Evolutionary conservation across 37 sponge, comb jelly and placozoan genomes (phyloP).

Genomic region (Ephydatia muelleri): DNA sequence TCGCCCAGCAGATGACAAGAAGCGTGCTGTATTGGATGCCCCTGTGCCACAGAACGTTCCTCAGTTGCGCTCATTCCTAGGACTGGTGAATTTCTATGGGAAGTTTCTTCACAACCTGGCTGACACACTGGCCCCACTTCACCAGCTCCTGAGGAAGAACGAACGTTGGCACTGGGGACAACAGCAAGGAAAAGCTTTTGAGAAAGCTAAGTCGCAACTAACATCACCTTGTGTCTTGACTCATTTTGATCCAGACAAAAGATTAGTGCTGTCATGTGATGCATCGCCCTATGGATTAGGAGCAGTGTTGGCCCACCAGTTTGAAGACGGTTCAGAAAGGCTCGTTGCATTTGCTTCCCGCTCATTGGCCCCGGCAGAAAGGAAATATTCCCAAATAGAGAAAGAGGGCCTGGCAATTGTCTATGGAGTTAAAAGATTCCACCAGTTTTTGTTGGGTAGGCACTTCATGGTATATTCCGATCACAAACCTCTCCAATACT

Average conservation of each 20-base stretch:
- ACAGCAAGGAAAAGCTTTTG: too few relatives aligned
- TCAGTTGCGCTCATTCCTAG: too few relatives aligned
- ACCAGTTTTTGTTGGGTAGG: constrained; percentile 26
- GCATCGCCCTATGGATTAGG: constrained; percentile 48
- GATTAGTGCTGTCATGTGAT: constrained; percentile 10
- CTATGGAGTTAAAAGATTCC: constrained; percentile 26
- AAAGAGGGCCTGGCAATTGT: constrained; percentile 23
- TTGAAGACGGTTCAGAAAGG: constrained; percentile 6
- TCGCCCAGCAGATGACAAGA: too few relatives aligned
- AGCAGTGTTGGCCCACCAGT: constrained; percentile 27
- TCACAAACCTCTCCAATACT: constrained; percentile 35
- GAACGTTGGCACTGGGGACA: too few relatives aligned
- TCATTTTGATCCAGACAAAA: constrained; percentile 13
- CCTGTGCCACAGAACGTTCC: too few relatives aligned
- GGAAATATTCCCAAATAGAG: constrained; percentile 27
- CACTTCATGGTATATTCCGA: constrained; percentile 21
- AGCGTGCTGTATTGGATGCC: too few relatives aligned
- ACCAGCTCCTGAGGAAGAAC: too few relatives aligned
- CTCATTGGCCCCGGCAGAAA: constrained; percentile 11
- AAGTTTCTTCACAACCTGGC: too few relatives aligned
- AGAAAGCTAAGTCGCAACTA: too few relatives aligned
- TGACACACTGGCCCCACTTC: too few relatives aligned
- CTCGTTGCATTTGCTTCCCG: constrained; percentile 25
- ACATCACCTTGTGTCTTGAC: too few relatives aligned
- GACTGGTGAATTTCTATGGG: too few relatives aligned